A percentile compares a stretch with the other conserved stretches of the same genome.
Conservation (phyloP, 2,888 invertebrate genomes). For the Drosophila pseudotalamancana region DNA sequence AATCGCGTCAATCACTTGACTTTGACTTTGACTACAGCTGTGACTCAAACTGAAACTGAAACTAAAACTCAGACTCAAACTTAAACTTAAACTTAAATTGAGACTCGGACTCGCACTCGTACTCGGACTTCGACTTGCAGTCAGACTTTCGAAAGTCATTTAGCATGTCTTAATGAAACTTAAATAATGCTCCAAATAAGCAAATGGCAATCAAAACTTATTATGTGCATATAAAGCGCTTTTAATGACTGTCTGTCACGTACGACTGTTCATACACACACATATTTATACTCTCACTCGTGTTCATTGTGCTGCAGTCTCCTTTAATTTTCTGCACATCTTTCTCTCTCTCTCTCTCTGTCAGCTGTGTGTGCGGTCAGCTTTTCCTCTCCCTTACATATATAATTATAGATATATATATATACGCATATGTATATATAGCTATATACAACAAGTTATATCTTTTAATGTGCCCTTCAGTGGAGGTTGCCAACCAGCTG, state of each 20-base stretch:
- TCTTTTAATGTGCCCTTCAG: slow-evolving; percentile 60
- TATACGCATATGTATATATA: slow-evolving; percentile 26
- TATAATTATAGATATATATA: neutral
- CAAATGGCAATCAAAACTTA: slow-evolving; percentile 69
- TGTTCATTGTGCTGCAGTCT: slow-evolving; percentile 20
- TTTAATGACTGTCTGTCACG: slow-evolving; percentile 55
- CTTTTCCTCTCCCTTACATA: slow-evolving; percentile 25
- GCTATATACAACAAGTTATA: slow-evolving; percentile 11
- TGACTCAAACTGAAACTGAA: neutral
- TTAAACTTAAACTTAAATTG: neutral
- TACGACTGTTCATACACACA: slow-evolving; percentile 8
- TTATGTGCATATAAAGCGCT: slow-evolving; percentile 60
- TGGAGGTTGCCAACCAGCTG: slow-evolving; percentile 53
- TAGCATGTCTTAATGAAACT: slow-evolving; percentile 77
- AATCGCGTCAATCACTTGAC: slow-evolving; percentile 56
- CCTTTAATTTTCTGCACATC: slow-evolving; percentile 10
- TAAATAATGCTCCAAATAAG: slow-evolving; percentile 76
- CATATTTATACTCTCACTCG: neutral
- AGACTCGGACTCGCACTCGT: slow-evolving; percentile 1
- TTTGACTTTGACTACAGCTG: slow-evolving; percentile 45
- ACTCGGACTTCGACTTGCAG: neutral
- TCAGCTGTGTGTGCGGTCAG: slow-evolving; percentile 44
- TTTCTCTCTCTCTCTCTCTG: too few species aligned
- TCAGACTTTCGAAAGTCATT: slow-evolving; percentile 74
- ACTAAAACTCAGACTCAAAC: slow-evolving; percentile 3